Base-by-base conservation (phyloP, 2,888 invertebrate species). In the Philaethria dido region DNA sequence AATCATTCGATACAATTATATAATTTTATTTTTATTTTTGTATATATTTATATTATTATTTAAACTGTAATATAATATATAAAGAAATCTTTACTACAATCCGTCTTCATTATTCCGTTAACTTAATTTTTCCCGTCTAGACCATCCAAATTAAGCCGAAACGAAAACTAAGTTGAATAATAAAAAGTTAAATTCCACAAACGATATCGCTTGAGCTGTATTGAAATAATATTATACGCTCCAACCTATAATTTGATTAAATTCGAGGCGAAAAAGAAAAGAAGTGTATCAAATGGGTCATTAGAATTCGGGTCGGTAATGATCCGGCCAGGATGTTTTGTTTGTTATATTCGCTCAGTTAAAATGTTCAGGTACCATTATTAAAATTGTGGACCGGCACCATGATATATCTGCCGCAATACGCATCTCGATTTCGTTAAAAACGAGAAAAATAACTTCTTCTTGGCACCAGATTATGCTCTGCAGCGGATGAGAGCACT, bases 241-340 rank as follows among this genome's bases (percentile, higher is more conserved):
- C 84, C 80, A 92, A 91, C 92, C 90, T 92, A 91, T 92, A 92
- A 92, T 92, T 92, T 92, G 89, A 92, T 92, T 89, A 92, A 91
- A 89, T 86, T 87, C 82, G 81, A 82, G 80, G 79, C 82, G 80
- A 86, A 90, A 88, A 89, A 88, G 85, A 89, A 88, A 87, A 90
- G 82, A 79, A 87, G 80, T 82, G 75, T 83, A 89, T 85, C 84
- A 86, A 88, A 88, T 84, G 86, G 86, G 81, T 89, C 91, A 89
- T 92, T 89, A 92, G 89, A 84, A 86, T 87, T 85, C 78, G 89
- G 92, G 87, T 86, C 85, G 80, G 89, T 92, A 90, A 92, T 92
- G 89, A 89, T 88, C 88, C 83, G 80, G 78, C 83, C 84, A 78
- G 66, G 68, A 74, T 74, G 80, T 88, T 89, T 89, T 89, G 87